Evolutionary conservation across 2,113 vertebrate species (phyloP), one percentile per base, ranked within the genome.

Genomic region (Semnornis frantzii): DNA sequence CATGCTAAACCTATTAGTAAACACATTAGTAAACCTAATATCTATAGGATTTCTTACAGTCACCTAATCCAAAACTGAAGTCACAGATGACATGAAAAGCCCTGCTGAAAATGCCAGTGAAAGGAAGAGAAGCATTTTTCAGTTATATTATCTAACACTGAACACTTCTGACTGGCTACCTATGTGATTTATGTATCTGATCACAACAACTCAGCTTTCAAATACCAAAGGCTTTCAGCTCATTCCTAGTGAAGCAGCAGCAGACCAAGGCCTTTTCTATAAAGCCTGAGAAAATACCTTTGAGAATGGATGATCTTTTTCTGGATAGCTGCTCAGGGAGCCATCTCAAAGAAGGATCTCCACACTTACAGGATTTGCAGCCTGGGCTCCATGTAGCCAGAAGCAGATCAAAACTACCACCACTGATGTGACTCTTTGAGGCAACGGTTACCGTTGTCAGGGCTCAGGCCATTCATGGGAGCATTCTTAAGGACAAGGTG

Each of bases 141-240:
- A 86, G 27, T 5, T 50, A 15, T 10, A 24, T 86, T 65, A 65
- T 84, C 69, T 76, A 76, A 90, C 18, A 46, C 14, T 8, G 42
- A 72, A 79, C 8, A 27, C 23, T 87, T 87, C 25, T 63, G 59
- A n/a, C 59, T 59, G 62, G 73, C 58, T 79, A 62, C 30, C 25
- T 9, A 1, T 23, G 42, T 59, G 42, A 95, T 88, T 72, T 83
- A 64, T 62, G 24, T 48, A 46, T 62, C 19, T 65, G 23, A 90
- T 79, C 25, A 5, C 30, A 85, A 52, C 30, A 90, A 60, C 66
- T 70, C n/a, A 39, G 30, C 30, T 82, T 92, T 84, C 86, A 93
- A 84, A 76, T 82, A 88, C 44, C 66, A 92, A 73, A 89, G 63
- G 46, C 28, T 88, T 87, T 66, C 46, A 76, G 27, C 46, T 85